Evolutionary conservation across 2,797 vertebrate species (phyloP).

Genomic region (Craterocephalus amniculus): DNA sequence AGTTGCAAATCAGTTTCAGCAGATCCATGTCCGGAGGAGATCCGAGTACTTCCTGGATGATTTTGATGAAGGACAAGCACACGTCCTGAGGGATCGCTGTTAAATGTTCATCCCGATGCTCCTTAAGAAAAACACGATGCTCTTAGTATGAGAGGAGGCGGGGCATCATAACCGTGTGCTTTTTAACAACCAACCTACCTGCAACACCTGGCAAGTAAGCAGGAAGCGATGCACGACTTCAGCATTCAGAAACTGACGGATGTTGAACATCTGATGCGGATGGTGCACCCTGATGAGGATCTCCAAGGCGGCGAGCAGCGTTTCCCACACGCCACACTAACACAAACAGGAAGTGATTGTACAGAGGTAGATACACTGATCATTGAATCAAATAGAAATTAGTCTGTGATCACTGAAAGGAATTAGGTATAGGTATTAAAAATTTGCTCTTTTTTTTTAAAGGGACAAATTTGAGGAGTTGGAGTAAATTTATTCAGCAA

Average conservation of each 20-base stretch:
- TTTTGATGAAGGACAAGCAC: constrained; percentile 96
- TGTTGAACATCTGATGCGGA: constrained; percentile 93
- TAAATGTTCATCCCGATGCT: constrained; percentile 92
- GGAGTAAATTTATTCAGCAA: background rate
- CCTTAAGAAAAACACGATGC: constrained; percentile 76
- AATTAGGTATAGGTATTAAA: no score
- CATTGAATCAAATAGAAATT: background rate
- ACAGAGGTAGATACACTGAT: background rate
- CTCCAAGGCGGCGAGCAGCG: constrained; percentile 91
- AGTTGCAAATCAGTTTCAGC: constrained; percentile 92
- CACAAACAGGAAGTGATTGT: constrained; percentile 1
- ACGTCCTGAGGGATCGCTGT: constrained; percentile 92
- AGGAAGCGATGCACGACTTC: constrained; percentile 94
- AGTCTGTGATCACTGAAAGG: background rate
- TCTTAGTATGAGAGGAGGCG: background rate
- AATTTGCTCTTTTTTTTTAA: no score
- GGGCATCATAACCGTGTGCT: background rate
- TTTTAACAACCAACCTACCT: constrained; percentile 81
- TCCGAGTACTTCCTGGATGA: constrained; percentile 97
- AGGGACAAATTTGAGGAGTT: no score
- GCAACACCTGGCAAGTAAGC: constrained; percentile 94
- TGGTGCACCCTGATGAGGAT: constrained; percentile 93
- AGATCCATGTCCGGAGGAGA: constrained; percentile 96
- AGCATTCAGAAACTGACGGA: constrained; percentile 93
- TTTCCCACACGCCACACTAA: constrained; percentile 95